Evolutionary conservation across 2,888 invertebrate species (phyloP), one percentile per base, ranked within the genome.

Genomic region (Bedellia somnulentella): DNA sequence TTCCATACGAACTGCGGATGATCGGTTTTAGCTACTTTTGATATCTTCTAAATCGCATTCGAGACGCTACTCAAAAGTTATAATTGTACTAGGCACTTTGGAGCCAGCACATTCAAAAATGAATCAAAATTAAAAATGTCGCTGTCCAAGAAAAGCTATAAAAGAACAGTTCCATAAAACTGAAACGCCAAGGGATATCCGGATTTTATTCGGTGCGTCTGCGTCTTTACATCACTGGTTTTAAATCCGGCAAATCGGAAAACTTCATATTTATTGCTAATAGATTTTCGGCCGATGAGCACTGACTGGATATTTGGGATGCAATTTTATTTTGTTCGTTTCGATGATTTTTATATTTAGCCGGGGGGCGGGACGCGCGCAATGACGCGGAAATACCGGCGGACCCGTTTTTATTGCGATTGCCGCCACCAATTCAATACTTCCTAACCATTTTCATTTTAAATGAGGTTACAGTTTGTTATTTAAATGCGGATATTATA

Each of bases 261-360:
- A 75, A 75, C 61, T 75, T 73, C 62, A 71, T 73, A 73, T 75
- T 75, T 75, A 75, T 71, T 75, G 71, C 73, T 70, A 73, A 75
- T 75, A 73, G 75, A 71, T 75, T 75, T 63, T 67, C 57, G 63
- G 54, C 57, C 59, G 68, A 63, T 64, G 68, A 68, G 55, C 68
- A 62, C 56, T 49, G 62, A 27, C 18, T 17, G 64, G 67, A 67
- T 71, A 71, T 71, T 64, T 63, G 67, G 63, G 66, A 66, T 71
- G 71, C 71, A 71, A 75, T 75, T 71, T 70, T 73, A 71, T 73
- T 71, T 68, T 58, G 68, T 73, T 70, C 71, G 71, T 71, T 68
- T 64, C 70, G 68, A 71, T 68, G 71, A 62, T 68, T 73, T 71
- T 75, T 70, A 71, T 73, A 64, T 68, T 67, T 67, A 62, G 54